These are phyloP conservation scores for Andrena marginata DNA, from an alignment of 2,888 invertebrate species.

Conservation along the genomic window DNA sequence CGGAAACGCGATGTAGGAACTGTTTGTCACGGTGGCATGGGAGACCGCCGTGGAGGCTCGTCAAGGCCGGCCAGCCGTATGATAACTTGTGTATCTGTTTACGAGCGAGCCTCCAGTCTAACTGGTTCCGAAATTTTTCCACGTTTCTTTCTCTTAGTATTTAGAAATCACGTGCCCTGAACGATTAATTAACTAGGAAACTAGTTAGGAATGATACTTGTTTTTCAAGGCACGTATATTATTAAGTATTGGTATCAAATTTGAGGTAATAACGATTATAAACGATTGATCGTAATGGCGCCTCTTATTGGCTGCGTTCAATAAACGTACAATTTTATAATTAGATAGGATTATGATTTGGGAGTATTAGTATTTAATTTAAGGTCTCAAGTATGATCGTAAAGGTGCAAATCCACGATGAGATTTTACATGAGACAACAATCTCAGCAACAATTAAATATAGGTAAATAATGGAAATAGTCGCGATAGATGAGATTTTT, in stretches of 20 bases:
- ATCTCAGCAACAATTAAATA: too few relatives aligned
- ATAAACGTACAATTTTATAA: not conserved
- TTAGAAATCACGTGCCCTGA: not conserved
- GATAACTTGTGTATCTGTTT: slow-evolving; percentile 77
- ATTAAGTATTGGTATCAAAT: not conserved
- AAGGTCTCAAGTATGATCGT: too few relatives aligned
- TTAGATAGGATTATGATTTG: too few relatives aligned
- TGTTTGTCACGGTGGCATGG: not conserved
- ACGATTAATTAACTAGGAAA: not conserved
- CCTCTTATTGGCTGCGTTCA: not conserved
- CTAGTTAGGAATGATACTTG: not conserved
- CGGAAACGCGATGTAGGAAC: not conserved
- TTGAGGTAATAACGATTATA: not conserved
- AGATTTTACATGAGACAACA: too few relatives aligned
- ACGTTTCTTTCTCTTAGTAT: not conserved
- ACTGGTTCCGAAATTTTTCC: slow-evolving; percentile 62
- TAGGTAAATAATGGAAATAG: too few relatives aligned
- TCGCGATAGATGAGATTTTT: too few relatives aligned
- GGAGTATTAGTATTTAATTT: too few relatives aligned
- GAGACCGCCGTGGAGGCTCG: slow-evolving; percentile 58
- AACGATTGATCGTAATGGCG: not conserved
- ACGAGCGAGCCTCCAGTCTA: slow-evolving; percentile 62
- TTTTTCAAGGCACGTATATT: not conserved
- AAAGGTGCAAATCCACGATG: too few relatives aligned
- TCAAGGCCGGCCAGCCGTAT: slow-evolving; percentile 72